These are phyloP conservation scores for Coptotermes formosanus DNA, from an alignment of 1,140 invertebrate genomes.

Conservation along the genomic window DNA sequence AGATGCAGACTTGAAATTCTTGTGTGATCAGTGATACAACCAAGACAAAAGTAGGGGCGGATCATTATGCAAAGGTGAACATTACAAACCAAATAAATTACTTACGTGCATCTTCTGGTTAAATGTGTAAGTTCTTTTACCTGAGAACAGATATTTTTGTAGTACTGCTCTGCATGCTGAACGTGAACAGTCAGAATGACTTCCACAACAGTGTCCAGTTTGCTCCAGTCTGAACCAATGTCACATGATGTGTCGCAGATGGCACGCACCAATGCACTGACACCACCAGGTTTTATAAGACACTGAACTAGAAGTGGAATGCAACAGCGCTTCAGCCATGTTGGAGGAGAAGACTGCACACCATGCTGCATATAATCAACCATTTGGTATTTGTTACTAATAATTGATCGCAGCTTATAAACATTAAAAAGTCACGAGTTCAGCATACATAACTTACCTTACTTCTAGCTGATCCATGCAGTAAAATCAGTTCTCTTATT, in stretches of 20 bases:
- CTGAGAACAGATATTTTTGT: conserved; percentile 40
- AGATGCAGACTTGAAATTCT: no score
- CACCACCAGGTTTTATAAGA: conserved; percentile 51
- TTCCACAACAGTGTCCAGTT: conserved; percentile 63
- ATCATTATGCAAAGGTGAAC: neutral
- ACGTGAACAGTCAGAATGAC: conserved; percentile 27
- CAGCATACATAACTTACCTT: conserved; percentile 12
- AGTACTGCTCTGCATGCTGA: conserved; percentile 26
- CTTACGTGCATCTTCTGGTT: neutral
- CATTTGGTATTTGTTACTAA: no score
- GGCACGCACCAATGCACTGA: conserved; percentile 58
- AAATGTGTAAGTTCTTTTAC: conserved; percentile 31
- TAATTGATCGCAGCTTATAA: no score
- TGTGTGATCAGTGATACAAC: no score
- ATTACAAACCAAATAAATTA: neutral
- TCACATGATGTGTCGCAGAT: conserved; percentile 59
- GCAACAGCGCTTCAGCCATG: conserved; percentile 63
- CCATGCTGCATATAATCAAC: neutral
- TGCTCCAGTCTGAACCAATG: conserved; percentile 49
- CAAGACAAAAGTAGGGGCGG: no score
- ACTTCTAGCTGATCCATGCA: conserved; percentile 51
- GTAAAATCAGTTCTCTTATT: conserved; percentile 67
- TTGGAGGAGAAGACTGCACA: conserved; percentile 46
- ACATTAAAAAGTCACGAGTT: no score
- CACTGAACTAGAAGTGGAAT: conserved; percentile 56